A percentile compares a stretch with the other conserved stretches of the same genome.
Conservation (phyloP, 2,113 vertebrate species). For the Anhinga anhinga region DNA sequence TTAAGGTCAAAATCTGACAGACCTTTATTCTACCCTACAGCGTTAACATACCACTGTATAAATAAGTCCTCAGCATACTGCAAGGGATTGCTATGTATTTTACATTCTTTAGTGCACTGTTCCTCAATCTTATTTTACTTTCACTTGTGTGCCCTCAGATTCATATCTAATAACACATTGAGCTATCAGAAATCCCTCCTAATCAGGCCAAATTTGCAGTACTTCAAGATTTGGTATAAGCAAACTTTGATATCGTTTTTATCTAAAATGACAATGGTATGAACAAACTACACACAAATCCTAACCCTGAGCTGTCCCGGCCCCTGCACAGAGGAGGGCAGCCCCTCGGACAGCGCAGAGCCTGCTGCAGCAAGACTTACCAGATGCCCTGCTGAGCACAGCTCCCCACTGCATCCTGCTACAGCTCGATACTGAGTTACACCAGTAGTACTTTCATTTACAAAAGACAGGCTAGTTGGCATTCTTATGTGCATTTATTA, state of each 20-base stretch:
- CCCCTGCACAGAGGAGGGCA: neutral
- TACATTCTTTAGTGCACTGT: neutral
- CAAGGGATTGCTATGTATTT: neutral
- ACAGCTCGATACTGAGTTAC: neutral
- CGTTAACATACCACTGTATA: neutral
- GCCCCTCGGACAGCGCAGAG: neutral
- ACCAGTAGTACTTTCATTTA: constrained; percentile 30
- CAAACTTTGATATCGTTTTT: neutral
- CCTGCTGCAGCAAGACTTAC: neutral
- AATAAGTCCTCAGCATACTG: neutral
- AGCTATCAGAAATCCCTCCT: neutral
- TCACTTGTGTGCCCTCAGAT: neutral
- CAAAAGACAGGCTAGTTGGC: constrained; percentile 53
- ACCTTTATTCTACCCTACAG: neutral
- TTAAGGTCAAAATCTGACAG: neutral
- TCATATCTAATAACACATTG: neutral
- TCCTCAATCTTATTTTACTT: neutral
- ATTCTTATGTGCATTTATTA: constrained; percentile 59
- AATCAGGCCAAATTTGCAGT: neutral
- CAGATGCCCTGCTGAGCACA: neutral
- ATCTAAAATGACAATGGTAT: neutral
- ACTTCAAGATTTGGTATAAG: constrained; percentile 58
- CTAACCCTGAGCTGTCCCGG: neutral
- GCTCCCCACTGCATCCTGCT: neutral
- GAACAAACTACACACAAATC: neutral